Conservation (phyloP, 2,113 vertebrate species). For the Danionella cerebrum region DNA sequence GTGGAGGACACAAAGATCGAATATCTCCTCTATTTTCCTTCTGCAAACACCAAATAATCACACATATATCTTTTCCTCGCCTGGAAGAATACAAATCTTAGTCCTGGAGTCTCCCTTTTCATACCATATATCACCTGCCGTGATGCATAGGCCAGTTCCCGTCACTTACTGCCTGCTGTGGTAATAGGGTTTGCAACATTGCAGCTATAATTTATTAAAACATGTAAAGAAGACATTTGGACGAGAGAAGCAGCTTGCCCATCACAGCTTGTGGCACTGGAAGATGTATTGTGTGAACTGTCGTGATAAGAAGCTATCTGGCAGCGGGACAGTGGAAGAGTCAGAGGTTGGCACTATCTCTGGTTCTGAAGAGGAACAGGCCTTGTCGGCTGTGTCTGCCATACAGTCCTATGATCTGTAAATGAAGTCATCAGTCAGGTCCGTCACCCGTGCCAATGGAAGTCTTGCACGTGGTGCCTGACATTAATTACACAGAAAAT, state of each 20-base stretch:
- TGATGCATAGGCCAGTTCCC: slow-evolving; percentile 37
- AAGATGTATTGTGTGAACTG: slow-evolving; percentile 46
- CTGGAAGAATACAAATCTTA: not conserved
- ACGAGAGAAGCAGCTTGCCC: not conserved
- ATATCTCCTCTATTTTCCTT: not conserved
- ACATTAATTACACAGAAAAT: slow-evolving; percentile 41
- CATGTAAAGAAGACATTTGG: slow-evolving; percentile 30
- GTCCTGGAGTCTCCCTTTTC: slow-evolving; percentile 23
- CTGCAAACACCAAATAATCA: not conserved
- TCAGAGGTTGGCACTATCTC: slow-evolving; percentile 55
- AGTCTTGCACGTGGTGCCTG: slow-evolving; percentile 2
- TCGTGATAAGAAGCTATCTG: slow-evolving; percentile 58
- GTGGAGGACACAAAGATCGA: not conserved
- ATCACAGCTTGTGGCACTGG: slow-evolving; percentile 26
- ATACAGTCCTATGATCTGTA: slow-evolving; percentile 8
- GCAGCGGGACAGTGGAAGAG: slow-evolving; percentile 45
- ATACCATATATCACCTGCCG: slow-evolving; percentile 15
- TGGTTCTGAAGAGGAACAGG: slow-evolving; percentile 28
- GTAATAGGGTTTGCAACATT: slow-evolving; percentile 17
- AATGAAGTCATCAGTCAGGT: slow-evolving; percentile 41
- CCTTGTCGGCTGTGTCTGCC: not conserved
- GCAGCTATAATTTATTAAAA: slow-evolving; percentile 34
- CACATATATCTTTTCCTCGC: not conserved
- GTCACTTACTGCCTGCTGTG: slow-evolving; percentile 19
- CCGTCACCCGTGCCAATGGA: slow-evolving; percentile 16